Conservation (phyloP, 2,113 vertebrate genomes). For the Lophochroa leadbeateri region DNA sequence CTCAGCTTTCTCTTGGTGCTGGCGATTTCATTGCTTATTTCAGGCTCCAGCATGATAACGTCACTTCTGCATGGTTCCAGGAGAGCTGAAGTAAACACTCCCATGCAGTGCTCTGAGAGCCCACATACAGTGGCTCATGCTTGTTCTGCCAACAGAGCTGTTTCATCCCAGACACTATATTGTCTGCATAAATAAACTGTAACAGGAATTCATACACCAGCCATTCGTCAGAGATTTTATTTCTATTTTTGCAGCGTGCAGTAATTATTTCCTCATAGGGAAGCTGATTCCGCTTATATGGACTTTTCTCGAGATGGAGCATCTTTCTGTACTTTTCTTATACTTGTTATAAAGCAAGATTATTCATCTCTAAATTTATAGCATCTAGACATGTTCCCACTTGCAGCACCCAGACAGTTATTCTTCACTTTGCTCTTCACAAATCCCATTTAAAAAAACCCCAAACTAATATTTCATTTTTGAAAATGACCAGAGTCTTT, state of each 20-base stretch:
- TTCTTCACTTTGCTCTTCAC: constrained; percentile 32
- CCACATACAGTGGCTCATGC: constrained; percentile 68
- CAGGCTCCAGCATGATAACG: constrained; percentile 50
- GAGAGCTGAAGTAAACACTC: constrained; percentile 69
- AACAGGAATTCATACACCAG: constrained; percentile 61
- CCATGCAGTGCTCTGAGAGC: constrained; percentile 64
- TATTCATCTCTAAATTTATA: constrained; percentile 68
- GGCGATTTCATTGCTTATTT: constrained; percentile 55
- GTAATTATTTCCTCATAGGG: constrained; percentile 68
- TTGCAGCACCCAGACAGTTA: constrained; percentile 50
- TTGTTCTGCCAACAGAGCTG: constrained; percentile 62
- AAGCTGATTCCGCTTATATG: constrained; percentile 64
- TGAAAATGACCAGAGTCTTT: not conserved
- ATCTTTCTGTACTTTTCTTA: constrained; percentile 58
- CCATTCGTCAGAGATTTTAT: constrained; percentile 60
- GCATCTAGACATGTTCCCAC: constrained; percentile 57
- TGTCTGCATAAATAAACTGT: constrained; percentile 71
- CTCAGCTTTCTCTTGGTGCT: not conserved
- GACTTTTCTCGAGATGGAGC: constrained; percentile 58
- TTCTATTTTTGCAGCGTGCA: constrained; percentile 67
- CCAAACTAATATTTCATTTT: constrained; percentile 7
- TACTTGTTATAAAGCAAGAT: constrained; percentile 50
- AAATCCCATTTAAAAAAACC: not conserved
- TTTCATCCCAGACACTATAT: constrained; percentile 71
- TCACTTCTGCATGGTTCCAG: constrained; percentile 61